These are phyloP conservation scores for Rhinogobio ventralis DNA, from an alignment of 2,797 vertebrate genomes.

Conservation along the genomic window DNA sequence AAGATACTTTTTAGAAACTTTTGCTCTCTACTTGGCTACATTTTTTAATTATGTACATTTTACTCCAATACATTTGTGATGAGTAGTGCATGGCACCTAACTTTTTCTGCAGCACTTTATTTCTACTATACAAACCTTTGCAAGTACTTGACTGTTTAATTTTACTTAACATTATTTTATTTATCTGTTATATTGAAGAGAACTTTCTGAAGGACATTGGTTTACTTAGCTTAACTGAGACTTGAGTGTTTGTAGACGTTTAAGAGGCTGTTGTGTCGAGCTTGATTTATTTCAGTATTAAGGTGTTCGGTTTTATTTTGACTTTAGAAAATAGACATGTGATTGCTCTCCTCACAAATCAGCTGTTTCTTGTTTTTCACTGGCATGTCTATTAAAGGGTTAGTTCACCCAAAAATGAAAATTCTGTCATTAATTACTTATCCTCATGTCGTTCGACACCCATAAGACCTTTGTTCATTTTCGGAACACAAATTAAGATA, in stretches of 20 bases:
- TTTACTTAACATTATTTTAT: too few relatives aligned
- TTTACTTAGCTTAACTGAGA: background rate
- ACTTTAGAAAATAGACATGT: background rate
- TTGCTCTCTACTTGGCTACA: too few relatives aligned
- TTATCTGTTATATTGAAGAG: background rate
- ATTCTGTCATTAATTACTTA: too few relatives aligned
- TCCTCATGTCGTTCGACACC: too few relatives aligned
- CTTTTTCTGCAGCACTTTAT: too few relatives aligned
- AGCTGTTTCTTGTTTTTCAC: background rate
- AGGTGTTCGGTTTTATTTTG: background rate
- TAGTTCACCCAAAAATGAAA: too few relatives aligned
- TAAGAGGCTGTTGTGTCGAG: background rate
- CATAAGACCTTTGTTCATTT: too few relatives aligned
- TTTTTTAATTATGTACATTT: too few relatives aligned
- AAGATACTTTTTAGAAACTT: background rate
- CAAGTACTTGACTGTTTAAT: background rate
- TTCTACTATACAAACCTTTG: too few relatives aligned
- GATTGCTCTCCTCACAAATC: background rate
- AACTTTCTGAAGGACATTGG: background rate
- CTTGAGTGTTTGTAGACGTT: background rate
- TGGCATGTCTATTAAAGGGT: background rate
- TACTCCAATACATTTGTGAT: too few relatives aligned
- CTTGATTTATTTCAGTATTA: background rate
- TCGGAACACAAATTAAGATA: too few relatives aligned
- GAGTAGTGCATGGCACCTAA: too few relatives aligned